Base-by-base conservation (phyloP, 2,113 vertebrate genomes). In the Leiothrix lutea region DNA sequence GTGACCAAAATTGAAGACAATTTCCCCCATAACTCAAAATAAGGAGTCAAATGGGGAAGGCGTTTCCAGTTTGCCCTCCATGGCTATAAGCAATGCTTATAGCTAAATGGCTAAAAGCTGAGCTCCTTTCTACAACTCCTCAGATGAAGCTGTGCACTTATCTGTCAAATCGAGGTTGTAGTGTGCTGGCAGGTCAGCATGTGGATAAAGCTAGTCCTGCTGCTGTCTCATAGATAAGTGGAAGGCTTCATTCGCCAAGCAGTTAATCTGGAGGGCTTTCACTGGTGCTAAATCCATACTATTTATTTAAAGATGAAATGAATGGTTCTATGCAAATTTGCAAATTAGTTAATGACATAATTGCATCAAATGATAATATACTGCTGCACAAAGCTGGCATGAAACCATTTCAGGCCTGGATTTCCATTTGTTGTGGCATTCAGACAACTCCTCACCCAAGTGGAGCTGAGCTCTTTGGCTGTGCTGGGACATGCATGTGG, bases 221-320 rank as follows among this genome's bases (percentile, higher is more conserved):
- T 94, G 80, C 86, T 86, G n/a, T 75, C 93, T 96, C 69, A 71
- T 72, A 96, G 88, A 79, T 88, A 94, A 92, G 53, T n/a, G 0
- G 23, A 86, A 69, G 57, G 65, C 57, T 93, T 95, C 75, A 86
- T 88, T 95, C 86, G 70, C 69, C 45, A 50, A 90, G 64, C 80
- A 91, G 91, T 86, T 84, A 92, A 87, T 88, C 87, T 82, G 88
- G 71, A 88, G 35, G 15, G 60, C 57, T 94, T 94, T 95, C 80
- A 91, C 80, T 74, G 80, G 80, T 0, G 1, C 65, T 92, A 80
- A 91, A 97, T 77, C 71, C 92, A 84, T 93, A 50, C 28, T 86
- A 86, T 95, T 94, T 94, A 95, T 95, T 93, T 94, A 72, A 96
- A 93, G 90, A 94, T 75, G 73, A 95, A 96, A 96, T 96, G 67